Evolutionary conservation across 2,797 vertebrate genomes (phyloP).

Genomic region (Setipinna tenuifilis): DNA sequence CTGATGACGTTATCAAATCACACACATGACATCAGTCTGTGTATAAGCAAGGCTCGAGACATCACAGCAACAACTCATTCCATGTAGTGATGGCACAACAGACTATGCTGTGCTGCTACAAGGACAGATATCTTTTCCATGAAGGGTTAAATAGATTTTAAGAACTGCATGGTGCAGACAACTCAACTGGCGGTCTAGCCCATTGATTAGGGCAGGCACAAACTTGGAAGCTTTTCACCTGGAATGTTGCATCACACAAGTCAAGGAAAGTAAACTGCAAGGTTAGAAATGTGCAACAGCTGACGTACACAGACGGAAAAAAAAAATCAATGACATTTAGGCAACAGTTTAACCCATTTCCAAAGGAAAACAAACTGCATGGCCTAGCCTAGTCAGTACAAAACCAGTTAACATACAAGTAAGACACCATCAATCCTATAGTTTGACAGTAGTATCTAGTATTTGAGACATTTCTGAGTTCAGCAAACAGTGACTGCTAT

Average conservation of each 20-base stretch:
- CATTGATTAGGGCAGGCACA: background rate
- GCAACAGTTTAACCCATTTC: background rate
- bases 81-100: background rate
- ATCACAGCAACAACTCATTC: background rate
- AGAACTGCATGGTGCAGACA: background rate
- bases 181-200: background rate
- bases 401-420: too few relatives aligned
- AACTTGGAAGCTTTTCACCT: conserved; percentile 17
- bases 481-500: background rate
- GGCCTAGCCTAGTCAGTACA: too few relatives aligned
- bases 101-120: background rate
- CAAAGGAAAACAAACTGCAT: background rate
- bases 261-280: conserved; percentile 53
- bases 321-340: background rate
- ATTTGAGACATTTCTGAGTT: background rate
- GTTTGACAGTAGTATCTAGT: background rate
- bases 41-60: background rate
- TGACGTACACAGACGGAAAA: conserved; percentile 37
- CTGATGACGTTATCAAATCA: background rate
- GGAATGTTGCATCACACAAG: conserved; percentile 23
- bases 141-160: background rate
- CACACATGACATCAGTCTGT: background rate
- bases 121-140: background rate
- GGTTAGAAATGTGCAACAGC: conserved; percentile 32
- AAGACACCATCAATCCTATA: too few relatives aligned